Conservation (phyloP, 2,113 vertebrate species). For the Hiodon tergisus region DNA sequence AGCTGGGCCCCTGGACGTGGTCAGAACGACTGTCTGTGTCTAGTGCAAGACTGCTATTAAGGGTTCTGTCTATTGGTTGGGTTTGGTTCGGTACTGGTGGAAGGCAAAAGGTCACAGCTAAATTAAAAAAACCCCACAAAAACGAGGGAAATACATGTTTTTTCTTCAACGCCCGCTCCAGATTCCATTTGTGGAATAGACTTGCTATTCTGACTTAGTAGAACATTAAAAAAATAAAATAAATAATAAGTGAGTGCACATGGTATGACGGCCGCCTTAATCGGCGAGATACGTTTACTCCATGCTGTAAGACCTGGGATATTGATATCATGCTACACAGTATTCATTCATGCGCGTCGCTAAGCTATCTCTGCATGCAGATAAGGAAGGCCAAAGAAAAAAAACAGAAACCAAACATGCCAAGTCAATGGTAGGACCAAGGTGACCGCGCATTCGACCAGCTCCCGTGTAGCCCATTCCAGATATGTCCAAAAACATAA, state of each 20-base stretch:
- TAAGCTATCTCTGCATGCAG: slow-evolving; percentile 50
- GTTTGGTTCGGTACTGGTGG: slow-evolving; percentile 54
- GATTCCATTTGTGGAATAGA: slow-evolving; percentile 20
- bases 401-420: neutral
- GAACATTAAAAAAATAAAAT: slow-evolving; percentile 9
- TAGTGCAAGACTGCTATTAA: slow-evolving; percentile 48
- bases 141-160: slow-evolving; percentile 1
- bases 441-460: slow-evolving; percentile 36
- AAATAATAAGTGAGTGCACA: slow-evolving; percentile 20
- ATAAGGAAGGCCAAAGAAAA: slow-evolving; percentile 32
- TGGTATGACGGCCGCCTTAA: neutral
- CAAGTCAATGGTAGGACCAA: slow-evolving; percentile 21
- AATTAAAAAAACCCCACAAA: slow-evolving; percentile 23
- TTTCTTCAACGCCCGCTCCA: neutral
- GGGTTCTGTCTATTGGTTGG: slow-evolving; percentile 34
- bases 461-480: slow-evolving; percentile 28
- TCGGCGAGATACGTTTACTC: slow-evolving; percentile 12
- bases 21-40: slow-evolving; percentile 29
- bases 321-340: slow-evolving; percentile 44
- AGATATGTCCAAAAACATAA: slow-evolving; percentile 27
- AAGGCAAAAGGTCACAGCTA: slow-evolving; percentile 25
- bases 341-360: slow-evolving; percentile 40
- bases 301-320: slow-evolving; percentile 31
- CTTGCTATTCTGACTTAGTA: slow-evolving; percentile 24
- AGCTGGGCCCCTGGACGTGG: neutral